Base-by-base conservation (phyloP, 2,113 vertebrate genomes). In the Saccopteryx bilineata region DNA sequence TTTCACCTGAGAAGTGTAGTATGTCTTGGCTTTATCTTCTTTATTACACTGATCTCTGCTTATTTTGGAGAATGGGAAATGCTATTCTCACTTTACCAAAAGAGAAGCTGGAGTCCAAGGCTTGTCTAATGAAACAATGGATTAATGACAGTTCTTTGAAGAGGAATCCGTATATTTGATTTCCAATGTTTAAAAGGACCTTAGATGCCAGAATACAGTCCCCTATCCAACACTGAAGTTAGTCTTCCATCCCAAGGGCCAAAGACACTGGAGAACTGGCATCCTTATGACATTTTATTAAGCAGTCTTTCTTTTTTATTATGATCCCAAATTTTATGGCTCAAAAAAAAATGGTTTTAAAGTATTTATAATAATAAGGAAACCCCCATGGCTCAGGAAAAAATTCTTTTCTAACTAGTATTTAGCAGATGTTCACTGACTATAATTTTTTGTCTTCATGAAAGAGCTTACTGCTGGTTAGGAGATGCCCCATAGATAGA, bases 101-200 rank as follows among this genome's bases (percentile, higher is more conserved):
- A 82, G 33, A 87, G 33, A 95, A 97, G 84, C n/a, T 11, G 68
- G 95, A 87, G 50, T 93, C 52, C 31, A 90, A 23, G 28, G 33
- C 26, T 21, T 94, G 65, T 96, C 71, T 95, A 94, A 93, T 31
- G 71, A 96, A 97, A 93, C 69, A 92, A 92, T 76, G 87, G 85
- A 92, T 92, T 96, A 96, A 89, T 78, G 92, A 85, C 72, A 78
- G 61, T 84, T 95, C 90, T 96, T 94, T 83, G 92, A 89, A 94
- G 18, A 94, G 7, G 50, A 86, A 91, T 78, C 87, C 92, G 58
- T 69, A 50, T 21, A 21, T 89, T 65, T 95, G 58, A 93, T 87
- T 94, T 94, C 75, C 65, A 96, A 96, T n/a, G 21, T 90, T 95
- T 93, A 96, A 95, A 96, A 52, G 79, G 54, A 94, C 33, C 90